Percentiles rank a stretch among this genome's conserved stretches.
Conservation (phyloP, 2,888 invertebrate genomes). For the Ditula angustiorana region DNA sequence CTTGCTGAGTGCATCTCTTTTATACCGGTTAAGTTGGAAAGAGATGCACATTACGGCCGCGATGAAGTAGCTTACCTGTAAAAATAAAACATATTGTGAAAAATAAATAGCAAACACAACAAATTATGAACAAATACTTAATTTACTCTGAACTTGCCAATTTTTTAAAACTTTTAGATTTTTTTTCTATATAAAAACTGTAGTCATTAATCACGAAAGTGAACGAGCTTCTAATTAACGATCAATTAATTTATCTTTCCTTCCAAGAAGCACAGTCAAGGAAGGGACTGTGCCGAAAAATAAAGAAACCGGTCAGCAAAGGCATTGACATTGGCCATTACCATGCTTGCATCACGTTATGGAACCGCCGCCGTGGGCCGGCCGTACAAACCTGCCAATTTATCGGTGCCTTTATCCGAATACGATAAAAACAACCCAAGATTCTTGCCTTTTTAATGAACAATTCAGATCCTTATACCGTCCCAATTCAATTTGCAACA, state of each 20-base stretch:
- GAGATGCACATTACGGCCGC: not conserved
- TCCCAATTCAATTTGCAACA: conserved; percentile 24
- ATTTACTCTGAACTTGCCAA: not conserved
- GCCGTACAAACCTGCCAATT: conserved; percentile 58
- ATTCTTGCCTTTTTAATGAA: conserved; percentile 51
- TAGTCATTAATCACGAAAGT: conserved; percentile 30
- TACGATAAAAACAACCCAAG: conserved; percentile 45
- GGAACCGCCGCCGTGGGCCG: conserved; percentile 56
- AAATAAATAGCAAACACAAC: not conserved
- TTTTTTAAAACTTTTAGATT: not conserved
- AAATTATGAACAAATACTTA: no score
- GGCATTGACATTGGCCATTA: conserved; percentile 74
- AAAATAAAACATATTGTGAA: not conserved
- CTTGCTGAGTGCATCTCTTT: no score
- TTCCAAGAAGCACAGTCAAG: conserved; percentile 23
- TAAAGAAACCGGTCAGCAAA: conserved; percentile 62
- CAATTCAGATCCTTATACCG: conserved; percentile 24
- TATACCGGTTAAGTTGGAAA: not conserved
- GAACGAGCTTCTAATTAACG: conserved; percentile 27
- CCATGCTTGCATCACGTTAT: conserved; percentile 68
- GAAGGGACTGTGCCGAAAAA: conserved; percentile 29
- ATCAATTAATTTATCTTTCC: conserved; percentile 31
- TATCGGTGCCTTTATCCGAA: conserved; percentile 63
- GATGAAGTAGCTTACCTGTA: conserved; percentile 8
- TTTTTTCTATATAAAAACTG: no score